Conservation (phyloP, 2,888 invertebrate genomes). For the Apotomis capreana region DNA sequence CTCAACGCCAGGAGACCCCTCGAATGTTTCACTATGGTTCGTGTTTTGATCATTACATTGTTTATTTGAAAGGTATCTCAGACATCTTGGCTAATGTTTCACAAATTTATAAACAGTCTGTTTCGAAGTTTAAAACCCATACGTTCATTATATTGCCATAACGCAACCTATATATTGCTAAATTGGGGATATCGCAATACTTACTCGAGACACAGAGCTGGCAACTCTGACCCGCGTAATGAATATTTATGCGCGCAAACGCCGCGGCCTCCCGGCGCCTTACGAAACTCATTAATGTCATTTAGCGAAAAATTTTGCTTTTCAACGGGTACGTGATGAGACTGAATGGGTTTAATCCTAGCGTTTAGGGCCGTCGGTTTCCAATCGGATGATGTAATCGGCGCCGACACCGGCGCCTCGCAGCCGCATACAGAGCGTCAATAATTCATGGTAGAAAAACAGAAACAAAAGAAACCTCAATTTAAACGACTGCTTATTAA, state of each 20-base stretch:
- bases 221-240: slow-evolving; percentile 49
- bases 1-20: too few species aligned
- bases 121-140: too few species aligned
- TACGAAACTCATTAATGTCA: slow-evolving; percentile 70
- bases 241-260: slow-evolving; percentile 71
- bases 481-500: slow-evolving; percentile 33
- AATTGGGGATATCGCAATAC: too few species aligned
- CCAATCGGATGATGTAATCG: slow-evolving; percentile 77
- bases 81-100: too few species aligned
- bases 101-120: too few species aligned
- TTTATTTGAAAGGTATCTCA: too few species aligned
- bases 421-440: slow-evolving; percentile 49
- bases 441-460: slow-evolving; percentile 51
- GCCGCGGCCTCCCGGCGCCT: slow-evolving; percentile 55
- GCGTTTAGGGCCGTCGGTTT: slow-evolving; percentile 68
- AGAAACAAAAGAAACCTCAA: slow-evolving; percentile 46
- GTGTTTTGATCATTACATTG: too few species aligned
- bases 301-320: slow-evolving; percentile 74
- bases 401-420: slow-evolving; percentile 58
- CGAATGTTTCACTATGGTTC: too few species aligned
- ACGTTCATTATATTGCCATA: too few species aligned
- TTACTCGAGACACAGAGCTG: too few species aligned
- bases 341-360: slow-evolving; percentile 63
- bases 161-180: too few species aligned
- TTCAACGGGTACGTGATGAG: slow-evolving; percentile 69